Evolutionary conservation across 2,113 vertebrate genomes (phyloP).

Genomic region (Sceloporus undulatus): DNA sequence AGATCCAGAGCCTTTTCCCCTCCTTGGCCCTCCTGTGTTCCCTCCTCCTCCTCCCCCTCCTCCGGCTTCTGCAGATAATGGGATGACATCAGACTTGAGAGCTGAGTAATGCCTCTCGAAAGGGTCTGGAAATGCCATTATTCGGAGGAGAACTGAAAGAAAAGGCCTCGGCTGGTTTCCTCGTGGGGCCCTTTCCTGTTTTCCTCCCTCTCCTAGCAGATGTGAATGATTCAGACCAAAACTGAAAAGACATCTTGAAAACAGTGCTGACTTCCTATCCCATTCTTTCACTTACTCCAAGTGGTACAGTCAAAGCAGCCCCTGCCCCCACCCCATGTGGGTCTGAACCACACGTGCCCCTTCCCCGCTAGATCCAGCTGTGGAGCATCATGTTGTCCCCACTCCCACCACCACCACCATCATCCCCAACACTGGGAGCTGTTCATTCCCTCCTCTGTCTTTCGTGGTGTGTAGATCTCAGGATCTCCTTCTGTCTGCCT

Average conservation of each 20-base stretch:
- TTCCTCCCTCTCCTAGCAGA: background rate
- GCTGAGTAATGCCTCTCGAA: conserved; percentile 25
- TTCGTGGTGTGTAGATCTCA: no score
- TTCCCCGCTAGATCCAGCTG: no score
- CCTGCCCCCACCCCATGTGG: no score
- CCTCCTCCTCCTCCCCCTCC: background rate
- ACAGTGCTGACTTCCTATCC: background rate
- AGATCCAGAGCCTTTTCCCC: background rate
- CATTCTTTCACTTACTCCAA: background rate
- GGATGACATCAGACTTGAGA: conserved; percentile 24
- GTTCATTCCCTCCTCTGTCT: no score
- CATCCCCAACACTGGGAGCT: no score
- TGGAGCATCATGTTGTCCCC: no score
- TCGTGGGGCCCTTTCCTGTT: conserved; percentile 1
- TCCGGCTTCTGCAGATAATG: conserved; percentile 16
- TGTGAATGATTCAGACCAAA: background rate
- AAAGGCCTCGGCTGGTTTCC: background rate
- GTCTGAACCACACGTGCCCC: no score
- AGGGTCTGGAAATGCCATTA: conserved; percentile 25
- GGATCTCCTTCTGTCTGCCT: no score
- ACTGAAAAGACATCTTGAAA: no score
- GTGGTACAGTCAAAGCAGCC: no score
- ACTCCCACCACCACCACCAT: no score
- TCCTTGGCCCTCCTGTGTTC: no score
- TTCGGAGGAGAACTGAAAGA: conserved; percentile 12